A percentile compares a stretch with the other conserved stretches of the same genome.
Conservation (phyloP, 2,888 invertebrate genomes). For the Lycia hirtaria region DNA sequence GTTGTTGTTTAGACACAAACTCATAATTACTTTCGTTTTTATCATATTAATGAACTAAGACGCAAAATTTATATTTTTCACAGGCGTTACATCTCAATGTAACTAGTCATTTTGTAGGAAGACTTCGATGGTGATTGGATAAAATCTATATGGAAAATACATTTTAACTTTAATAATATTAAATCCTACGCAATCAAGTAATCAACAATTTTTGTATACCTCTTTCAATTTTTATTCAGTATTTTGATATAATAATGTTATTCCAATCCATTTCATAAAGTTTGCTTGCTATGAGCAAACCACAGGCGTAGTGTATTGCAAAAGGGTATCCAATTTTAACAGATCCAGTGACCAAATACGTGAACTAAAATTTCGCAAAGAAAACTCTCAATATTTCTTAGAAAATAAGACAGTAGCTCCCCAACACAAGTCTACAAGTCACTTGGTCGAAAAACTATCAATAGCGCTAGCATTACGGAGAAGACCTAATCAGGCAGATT, state of each 20-base stretch:
- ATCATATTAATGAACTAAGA: no score
- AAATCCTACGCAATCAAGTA: no score
- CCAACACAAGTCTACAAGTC: not conserved
- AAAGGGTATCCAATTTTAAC: not conserved
- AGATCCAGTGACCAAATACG: not conserved
- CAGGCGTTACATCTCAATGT: no score
- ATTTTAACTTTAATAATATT: no score
- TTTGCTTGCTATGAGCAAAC: conserved; percentile 38
- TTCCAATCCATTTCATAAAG: not conserved
- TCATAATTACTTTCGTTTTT: no score
- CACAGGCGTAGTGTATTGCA: conserved; percentile 35
- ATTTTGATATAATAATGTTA: not conserved
- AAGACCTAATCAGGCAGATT: conserved; percentile 52
- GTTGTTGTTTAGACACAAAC: no score
- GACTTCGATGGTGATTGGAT: no score
- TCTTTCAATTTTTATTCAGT: not conserved
- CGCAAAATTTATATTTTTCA: no score
- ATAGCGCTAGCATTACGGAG: conserved; percentile 1
- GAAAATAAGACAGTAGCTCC: not conserved
- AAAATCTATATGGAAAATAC: no score
- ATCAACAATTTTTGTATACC: not conserved
- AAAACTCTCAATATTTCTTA: not conserved
- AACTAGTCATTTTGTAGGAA: no score
- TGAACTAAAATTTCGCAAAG: not conserved
- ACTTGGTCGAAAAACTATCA: conserved; percentile 8